Evolutionary conservation across 2,797 vertebrate genomes (phyloP), one percentile per base, ranked within the genome.

Genomic region (Chrysocyon brachyurus): DNA sequence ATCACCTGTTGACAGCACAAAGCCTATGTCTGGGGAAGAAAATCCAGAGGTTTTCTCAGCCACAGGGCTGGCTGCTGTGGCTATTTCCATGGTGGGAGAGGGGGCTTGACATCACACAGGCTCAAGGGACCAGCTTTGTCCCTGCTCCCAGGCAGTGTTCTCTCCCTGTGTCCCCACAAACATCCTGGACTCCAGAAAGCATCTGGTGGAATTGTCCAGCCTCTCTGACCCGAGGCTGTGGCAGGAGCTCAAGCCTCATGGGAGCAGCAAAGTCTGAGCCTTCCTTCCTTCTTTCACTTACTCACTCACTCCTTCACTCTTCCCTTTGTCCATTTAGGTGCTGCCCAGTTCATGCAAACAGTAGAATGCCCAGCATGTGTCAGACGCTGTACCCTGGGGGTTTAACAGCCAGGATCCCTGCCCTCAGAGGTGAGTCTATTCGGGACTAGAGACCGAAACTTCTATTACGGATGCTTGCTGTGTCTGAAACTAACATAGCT

Each of bases 91-190:
- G 21, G 28, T 54, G 19, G 1, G 6, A 15, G 49, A 17, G 1
- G 4, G 46, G 49, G 16, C 22, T 3, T 1, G 12, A 81, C 33
- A n/a, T n/a, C n/a, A 72, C 19, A 10, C 61, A 0, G 0, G 21
- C 84, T 31, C 75, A 81, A 64, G 78, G 79, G 52, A 16, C 24
- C 28, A 66, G 73, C 90, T 61, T 75, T 61, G 73, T 59, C 40
- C 88, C 33, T 15, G 12, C 12, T 14, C 24, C 82, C 56, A 22
- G 72, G 63, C 17, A 12, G 24, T 11, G 3, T 61, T 9, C 46
- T 46, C 19, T 12, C 46, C 24, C 16, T 12, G 1, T 3, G 31
- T 6, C 33, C 86, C n/a, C 2, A 1, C 12, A 11, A 49, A 31
- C 17, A 19, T 17, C 63, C 26, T n/a, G 6, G 21, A 56, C 56